phyloP scores from a whole-genome alignment of 2,888 invertebrate species.

The Thecophora atra region DNA sequence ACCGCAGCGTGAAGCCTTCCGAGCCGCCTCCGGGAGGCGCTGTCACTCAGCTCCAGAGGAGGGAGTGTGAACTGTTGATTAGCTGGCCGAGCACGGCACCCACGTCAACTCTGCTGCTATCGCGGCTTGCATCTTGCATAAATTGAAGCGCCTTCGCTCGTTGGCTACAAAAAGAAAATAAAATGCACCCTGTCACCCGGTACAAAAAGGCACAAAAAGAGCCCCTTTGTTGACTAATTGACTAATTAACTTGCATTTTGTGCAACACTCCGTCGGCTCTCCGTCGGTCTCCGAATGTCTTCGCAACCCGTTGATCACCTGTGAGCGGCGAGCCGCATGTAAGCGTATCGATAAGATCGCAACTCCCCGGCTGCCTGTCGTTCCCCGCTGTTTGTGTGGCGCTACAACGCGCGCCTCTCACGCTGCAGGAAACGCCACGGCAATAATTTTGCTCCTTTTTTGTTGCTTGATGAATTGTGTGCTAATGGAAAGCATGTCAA shows the following conservation, averaged over 20 bases:
- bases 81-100: constrained; percentile 38
- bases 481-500: constrained; percentile 65
- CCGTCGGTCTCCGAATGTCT: neutral
- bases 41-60: neutral
- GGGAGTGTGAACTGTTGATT: constrained; percentile 54
- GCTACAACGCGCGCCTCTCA: constrained; percentile 3
- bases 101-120: neutral
- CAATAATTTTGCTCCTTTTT: constrained; percentile 24
- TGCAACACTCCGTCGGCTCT: constrained; percentile 30
- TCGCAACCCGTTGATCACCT: constrained; percentile 36
- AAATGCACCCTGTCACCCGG: constrained; percentile 13
- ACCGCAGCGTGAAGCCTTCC: constrained; percentile 44
- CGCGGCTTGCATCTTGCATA: constrained; percentile 21
- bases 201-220: neutral
- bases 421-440: constrained; percentile 17
- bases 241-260: constrained; percentile 42
- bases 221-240: constrained; percentile 55
- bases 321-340: constrained; percentile 28
- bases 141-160: constrained; percentile 17
- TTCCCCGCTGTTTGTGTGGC: neutral
- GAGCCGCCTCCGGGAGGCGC: constrained; percentile 45
- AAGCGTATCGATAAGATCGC: constrained; percentile 36
- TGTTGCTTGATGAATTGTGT: constrained; percentile 60
- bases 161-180: constrained; percentile 17
- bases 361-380: neutral